Conservation (phyloP, 2,113 vertebrate species). For the Ellobius talpinus region DNA sequence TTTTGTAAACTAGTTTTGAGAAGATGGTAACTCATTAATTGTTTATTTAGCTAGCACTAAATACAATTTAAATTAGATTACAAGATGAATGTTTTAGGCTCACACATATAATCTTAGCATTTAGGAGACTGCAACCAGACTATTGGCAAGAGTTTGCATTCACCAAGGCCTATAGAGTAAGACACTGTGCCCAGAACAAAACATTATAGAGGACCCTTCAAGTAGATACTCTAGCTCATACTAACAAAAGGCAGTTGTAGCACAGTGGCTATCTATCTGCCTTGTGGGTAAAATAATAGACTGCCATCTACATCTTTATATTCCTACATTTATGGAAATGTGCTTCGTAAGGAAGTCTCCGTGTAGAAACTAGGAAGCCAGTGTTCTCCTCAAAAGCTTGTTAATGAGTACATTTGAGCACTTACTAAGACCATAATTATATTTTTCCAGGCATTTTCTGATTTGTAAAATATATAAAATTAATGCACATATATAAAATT, state of each 20-base stretch:
- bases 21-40: neutral
- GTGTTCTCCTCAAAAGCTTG: neutral
- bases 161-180: neutral
- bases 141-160: neutral
- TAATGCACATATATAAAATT: neutral
- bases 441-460: neutral
- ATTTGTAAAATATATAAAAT: conserved; percentile 36
- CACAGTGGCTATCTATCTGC: neutral
- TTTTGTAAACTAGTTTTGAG: neutral
- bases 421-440: neutral
- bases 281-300: neutral
- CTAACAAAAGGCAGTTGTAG: neutral
- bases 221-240: neutral
- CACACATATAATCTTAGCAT: neutral
- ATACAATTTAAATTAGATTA: neutral
- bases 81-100: neutral
- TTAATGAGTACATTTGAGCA: neutral
- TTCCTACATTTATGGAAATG: neutral
- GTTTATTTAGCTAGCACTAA: neutral
- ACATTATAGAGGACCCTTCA: neutral
- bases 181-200: neutral
- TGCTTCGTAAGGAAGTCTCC: neutral
- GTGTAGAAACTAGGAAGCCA: neutral
- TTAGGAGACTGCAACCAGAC: neutral
- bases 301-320: neutral